These are phyloP conservation scores for Nothoprocta perdicaria DNA, from an alignment of 2,113 vertebrate genomes.

Conservation along the genomic window DNA sequence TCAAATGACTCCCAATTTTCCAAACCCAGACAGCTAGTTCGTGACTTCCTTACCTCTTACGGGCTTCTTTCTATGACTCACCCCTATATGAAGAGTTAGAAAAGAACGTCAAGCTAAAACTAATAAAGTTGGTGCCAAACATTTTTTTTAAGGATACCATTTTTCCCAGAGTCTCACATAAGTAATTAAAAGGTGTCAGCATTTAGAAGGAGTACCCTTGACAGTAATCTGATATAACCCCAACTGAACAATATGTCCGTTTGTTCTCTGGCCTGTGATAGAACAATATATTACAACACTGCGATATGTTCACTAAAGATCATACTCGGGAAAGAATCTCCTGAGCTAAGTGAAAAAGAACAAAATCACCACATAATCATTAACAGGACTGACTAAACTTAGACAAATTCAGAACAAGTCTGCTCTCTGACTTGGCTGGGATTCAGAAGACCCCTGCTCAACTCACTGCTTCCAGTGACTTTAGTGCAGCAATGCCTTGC, in stretches of 20 bases:
- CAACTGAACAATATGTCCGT: constrained; percentile 7
- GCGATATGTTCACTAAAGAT: constrained; percentile 15
- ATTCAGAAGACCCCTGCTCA: neutral
- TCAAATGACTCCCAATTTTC: constrained; percentile 43
- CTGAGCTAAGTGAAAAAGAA: neutral
- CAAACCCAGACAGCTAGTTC: constrained; percentile 31
- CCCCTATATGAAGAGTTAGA: constrained; percentile 18
- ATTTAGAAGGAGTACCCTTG: constrained; percentile 56
- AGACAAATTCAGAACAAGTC: neutral
- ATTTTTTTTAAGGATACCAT: neutral
- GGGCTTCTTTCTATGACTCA: constrained; percentile 55
- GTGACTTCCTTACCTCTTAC: neutral
- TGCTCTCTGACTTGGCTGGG: neutral
- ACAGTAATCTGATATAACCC: constrained; percentile 60
- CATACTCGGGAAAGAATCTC: constrained; percentile 2
- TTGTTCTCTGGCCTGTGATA: constrained; percentile 24
- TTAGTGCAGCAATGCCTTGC: neutral
- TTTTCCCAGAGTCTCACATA: constrained; percentile 33
- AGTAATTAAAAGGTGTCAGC: constrained; percentile 70
- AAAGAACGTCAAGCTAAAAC: constrained; percentile 57
- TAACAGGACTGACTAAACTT: neutral
- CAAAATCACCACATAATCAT: neutral
- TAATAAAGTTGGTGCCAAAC: constrained; percentile 59
- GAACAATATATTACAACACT: neutral
- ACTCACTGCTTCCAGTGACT: neutral